These are phyloP conservation scores for Nixonia krombeini DNA, from an alignment of 1,140 invertebrate genomes.

Conservation along the genomic window DNA sequence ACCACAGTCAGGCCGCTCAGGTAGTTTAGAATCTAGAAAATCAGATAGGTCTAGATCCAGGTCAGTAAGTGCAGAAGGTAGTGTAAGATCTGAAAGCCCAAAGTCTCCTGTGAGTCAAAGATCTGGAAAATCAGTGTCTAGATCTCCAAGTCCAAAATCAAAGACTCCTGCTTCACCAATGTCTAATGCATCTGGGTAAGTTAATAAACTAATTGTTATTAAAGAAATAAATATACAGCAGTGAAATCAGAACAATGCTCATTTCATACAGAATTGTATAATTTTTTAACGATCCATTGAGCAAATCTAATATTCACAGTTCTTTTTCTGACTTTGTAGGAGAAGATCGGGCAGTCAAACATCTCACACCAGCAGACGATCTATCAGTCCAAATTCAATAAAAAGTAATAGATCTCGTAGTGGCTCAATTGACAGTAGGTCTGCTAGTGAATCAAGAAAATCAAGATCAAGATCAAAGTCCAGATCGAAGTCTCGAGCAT, in stretches of 20 bases:
- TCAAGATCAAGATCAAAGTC: slow-evolving; percentile 21
- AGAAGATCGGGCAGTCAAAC: slow-evolving; percentile 46
- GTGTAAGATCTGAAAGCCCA: slow-evolving; percentile 53
- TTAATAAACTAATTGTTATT: neutral
- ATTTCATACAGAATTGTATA: too few relatives aligned
- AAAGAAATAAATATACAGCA: slow-evolving; percentile 1
- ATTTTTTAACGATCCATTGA: too few relatives aligned
- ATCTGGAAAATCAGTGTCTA: slow-evolving; percentile 28
- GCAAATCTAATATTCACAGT: too few relatives aligned
- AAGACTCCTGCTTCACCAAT: slow-evolving; percentile 53
- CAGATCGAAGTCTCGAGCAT: slow-evolving; percentile 56
- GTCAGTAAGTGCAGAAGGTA: slow-evolving; percentile 44
- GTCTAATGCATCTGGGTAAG: slow-evolving; percentile 50
- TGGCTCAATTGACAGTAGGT: slow-evolving; percentile 33
- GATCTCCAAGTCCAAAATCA: slow-evolving; percentile 47
- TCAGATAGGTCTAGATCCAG: too few relatives aligned
- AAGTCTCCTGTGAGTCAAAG: slow-evolving; percentile 50
- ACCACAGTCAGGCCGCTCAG: slow-evolving; percentile 51
- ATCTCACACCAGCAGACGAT: slow-evolving; percentile 34
- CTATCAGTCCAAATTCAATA: slow-evolving; percentile 32
- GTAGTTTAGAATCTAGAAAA: slow-evolving; percentile 64
- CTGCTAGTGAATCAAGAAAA: slow-evolving; percentile 21
- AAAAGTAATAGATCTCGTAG: slow-evolving; percentile 54
- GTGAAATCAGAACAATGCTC: too few relatives aligned
- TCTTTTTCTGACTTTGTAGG: too few relatives aligned